Percentiles rank a stretch among this genome's conserved stretches.
Evolutionary conservation across 2,113 vertebrate genomes (phyloP).

Genomic region (Speoplatyrhinus poulsoni): DNA sequence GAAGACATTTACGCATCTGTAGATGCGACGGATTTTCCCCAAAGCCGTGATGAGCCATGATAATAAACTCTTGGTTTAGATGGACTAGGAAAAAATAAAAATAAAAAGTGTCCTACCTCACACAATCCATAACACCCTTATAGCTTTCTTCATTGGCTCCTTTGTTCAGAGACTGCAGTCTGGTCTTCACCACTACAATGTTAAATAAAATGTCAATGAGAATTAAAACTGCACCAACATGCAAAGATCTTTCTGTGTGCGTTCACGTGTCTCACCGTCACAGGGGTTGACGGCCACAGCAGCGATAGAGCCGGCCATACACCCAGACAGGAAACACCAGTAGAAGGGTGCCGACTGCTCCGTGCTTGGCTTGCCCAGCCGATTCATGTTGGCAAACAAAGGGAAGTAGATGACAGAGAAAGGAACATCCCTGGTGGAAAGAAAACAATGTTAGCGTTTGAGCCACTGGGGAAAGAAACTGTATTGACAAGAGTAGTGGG

Average conservation of each 20-base stretch:
- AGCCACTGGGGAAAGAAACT: background rate
- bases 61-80: no score
- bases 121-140: conserved; percentile 78
- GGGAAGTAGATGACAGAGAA: conserved; percentile 84
- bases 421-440: conserved; percentile 78
- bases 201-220: background rate
- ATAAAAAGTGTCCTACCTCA: conserved; percentile 45
- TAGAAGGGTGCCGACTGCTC: conserved; percentile 71
- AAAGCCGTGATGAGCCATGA: no score
- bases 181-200: conserved; percentile 79
- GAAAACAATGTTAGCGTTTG: background rate
- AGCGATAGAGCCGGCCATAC: conserved; percentile 72
- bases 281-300: conserved; percentile 81
- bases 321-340: conserved; percentile 82
- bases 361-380: conserved; percentile 66
- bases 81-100: no score
- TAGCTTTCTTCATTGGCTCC: conserved; percentile 79
- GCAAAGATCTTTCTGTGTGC: background rate
- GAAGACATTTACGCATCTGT: background rate
- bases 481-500: background rate
- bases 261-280: conserved; percentile 71
- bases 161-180: conserved; percentile 80
- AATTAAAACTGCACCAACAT: background rate
- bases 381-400: conserved; percentile 81
- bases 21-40: no score